phyloP scores from a whole-genome alignment of 1,140 invertebrate genomes.

The Tenebrio molitor region DNA sequence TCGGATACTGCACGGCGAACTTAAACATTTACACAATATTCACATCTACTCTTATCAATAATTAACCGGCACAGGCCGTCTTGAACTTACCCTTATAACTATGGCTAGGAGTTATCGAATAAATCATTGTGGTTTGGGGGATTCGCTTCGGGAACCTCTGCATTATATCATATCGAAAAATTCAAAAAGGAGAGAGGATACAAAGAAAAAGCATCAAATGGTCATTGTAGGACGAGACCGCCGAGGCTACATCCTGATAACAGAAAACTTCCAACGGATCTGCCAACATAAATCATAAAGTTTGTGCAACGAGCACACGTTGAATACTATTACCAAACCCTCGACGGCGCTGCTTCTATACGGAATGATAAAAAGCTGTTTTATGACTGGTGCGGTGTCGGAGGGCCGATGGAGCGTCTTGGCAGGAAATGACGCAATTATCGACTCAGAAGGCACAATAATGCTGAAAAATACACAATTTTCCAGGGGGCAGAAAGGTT shows the following conservation, averaged over 20 bases:
- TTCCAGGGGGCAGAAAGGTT: too few relatives aligned
- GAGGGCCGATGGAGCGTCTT: constrained; percentile 24
- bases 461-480: constrained; percentile 1
- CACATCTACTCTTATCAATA: constrained; percentile 40
- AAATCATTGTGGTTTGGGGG: constrained; percentile 19
- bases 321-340: constrained; percentile 49
- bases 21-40: constrained; percentile 44
- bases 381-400: constrained; percentile 9
- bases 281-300: constrained; percentile 54
- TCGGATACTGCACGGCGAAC: constrained; percentile 24
- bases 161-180: constrained; percentile 24
- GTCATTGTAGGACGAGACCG: constrained; percentile 49
- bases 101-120: constrained; percentile 30
- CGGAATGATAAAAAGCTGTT: constrained; percentile 43
- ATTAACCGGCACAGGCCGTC: constrained; percentile 24
- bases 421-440: constrained; percentile 44
- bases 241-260: constrained; percentile 46
- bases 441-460: constrained; percentile 8
- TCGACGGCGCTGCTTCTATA: constrained; percentile 34
- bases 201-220: constrained; percentile 50
- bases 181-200: constrained; percentile 39
- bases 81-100: constrained; percentile 27
- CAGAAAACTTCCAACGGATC: constrained; percentile 51
- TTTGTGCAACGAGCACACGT: constrained; percentile 46
- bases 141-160: background rate